Evolutionary conservation across 1,140 invertebrate species (phyloP).

Genomic region (Thaumetopoea pityocampa): DNA sequence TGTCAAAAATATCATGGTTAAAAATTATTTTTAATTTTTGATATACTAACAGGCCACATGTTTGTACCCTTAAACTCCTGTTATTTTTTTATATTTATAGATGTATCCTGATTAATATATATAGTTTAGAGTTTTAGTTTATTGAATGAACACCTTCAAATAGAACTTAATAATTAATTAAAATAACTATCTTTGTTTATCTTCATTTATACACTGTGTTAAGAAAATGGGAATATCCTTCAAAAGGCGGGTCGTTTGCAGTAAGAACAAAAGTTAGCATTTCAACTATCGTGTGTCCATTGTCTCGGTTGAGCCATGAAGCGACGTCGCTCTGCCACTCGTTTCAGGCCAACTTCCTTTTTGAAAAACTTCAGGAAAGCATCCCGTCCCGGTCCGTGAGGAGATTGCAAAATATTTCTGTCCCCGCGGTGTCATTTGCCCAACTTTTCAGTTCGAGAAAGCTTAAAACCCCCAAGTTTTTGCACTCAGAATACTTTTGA

Average conservation of each 20-base stretch:
- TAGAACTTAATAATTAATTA: conserved; percentile 10
- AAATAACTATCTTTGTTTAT: conserved; percentile 5
- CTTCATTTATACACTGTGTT: conserved; percentile 5
- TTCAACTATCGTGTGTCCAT: conserved; percentile 33
- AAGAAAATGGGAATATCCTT: conserved; percentile 13
- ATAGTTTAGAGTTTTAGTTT: no score
- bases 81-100: no score
- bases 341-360: conserved; percentile 31
- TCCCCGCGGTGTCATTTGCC: conserved; percentile 55
- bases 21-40: no score
- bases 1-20: no score
- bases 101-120: no score
- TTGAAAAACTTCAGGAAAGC: conserved; percentile 41
- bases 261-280: conserved; percentile 28
- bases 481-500: conserved; percentile 27
- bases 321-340: conserved; percentile 19
- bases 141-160: conserved; percentile 4
- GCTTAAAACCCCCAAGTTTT: conserved; percentile 52
- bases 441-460: conserved; percentile 53
- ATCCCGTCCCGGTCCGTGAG: conserved; percentile 37
- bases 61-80: no score
- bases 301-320: conserved; percentile 33
- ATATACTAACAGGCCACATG: no score
- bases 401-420: conserved; percentile 56
- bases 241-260: conserved; percentile 12